phyloP scores from a whole-genome alignment of 2,888 invertebrate genomes.

The Pogonocherus hispidulus region DNA sequence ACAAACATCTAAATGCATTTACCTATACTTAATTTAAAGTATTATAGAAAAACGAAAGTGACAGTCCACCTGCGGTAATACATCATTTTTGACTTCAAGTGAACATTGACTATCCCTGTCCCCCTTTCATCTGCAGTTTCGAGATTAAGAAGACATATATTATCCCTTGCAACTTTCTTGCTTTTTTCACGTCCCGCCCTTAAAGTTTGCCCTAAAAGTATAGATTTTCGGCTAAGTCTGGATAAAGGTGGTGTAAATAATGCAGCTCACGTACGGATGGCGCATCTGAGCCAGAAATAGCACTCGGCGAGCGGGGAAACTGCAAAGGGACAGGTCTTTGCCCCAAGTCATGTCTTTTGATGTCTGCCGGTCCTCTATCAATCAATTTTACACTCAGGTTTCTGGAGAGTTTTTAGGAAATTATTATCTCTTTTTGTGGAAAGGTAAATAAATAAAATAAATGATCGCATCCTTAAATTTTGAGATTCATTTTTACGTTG shows the following conservation, averaged over 20 bases:
- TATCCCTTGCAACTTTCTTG: slow-evolving; percentile 42
- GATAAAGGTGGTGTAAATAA: slow-evolving; percentile 66
- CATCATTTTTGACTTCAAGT: background rate
- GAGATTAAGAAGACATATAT: slow-evolving; percentile 51
- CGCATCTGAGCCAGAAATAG: slow-evolving; percentile 61
- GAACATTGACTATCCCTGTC: background rate
- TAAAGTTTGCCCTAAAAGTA: slow-evolving; percentile 53
- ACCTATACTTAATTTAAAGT: too few species aligned
- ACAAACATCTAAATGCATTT: too few species aligned
- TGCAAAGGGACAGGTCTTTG: slow-evolving; percentile 43
- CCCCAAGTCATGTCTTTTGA: slow-evolving; percentile 41
- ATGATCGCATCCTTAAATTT: background rate
- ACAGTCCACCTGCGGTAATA: background rate
- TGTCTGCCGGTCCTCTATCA: slow-evolving; percentile 35
- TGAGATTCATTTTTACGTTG: background rate
- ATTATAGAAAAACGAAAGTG: too few species aligned
- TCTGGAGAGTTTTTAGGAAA: background rate
- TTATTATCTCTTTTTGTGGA: background rate
- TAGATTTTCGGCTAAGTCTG: slow-evolving; percentile 63
- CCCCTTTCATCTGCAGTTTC: background rate
- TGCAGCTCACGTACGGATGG: slow-evolving; percentile 64
- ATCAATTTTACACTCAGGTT: slow-evolving; percentile 18
- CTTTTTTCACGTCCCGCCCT: slow-evolving; percentile 48
- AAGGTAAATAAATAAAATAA: too few species aligned
- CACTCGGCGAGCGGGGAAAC: slow-evolving; percentile 56